Conservation (phyloP, 1,140 invertebrate species). For the Ditylenchus dipsaci region DNA sequence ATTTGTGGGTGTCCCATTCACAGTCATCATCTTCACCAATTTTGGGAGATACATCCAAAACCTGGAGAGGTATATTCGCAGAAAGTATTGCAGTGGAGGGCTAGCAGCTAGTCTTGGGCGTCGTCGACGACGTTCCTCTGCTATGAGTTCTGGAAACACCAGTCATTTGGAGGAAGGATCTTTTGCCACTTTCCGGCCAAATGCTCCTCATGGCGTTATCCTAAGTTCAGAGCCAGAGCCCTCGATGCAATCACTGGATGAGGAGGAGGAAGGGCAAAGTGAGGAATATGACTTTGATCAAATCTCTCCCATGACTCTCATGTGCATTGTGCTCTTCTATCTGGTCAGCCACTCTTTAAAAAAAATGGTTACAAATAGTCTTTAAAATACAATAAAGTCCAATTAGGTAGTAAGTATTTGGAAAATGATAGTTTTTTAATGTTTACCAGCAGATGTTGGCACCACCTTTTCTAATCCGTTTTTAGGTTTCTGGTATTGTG, state of each 20-base stretch:
- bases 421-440: no score
- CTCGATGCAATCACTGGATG: not conserved
- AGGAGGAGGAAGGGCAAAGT: not conserved
- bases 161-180: not conserved
- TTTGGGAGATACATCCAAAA: slow-evolving; percentile 52
- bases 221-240: not conserved
- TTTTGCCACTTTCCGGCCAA: not conserved
- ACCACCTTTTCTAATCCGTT: no score
- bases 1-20: slow-evolving; percentile 52
- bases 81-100: slow-evolving; percentile 12
- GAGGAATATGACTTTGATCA: slow-evolving; percentile 13
- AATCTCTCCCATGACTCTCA: slow-evolving; percentile 38
- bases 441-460: no score
- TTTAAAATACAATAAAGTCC: no score
- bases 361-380: no score
- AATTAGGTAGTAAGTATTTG: no score
- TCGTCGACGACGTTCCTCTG: not conserved
- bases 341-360: slow-evolving; percentile 25
- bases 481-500: no score
- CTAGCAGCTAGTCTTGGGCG: not conserved
- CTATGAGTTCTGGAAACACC: not conserved
- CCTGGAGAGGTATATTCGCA: slow-evolving; percentile 33
- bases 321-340: slow-evolving; percentile 48
- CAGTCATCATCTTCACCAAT: slow-evolving; percentile 54
- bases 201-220: not conserved